Conservation (phyloP, 2,113 vertebrate genomes). For the Amphiprion percula region DNA sequence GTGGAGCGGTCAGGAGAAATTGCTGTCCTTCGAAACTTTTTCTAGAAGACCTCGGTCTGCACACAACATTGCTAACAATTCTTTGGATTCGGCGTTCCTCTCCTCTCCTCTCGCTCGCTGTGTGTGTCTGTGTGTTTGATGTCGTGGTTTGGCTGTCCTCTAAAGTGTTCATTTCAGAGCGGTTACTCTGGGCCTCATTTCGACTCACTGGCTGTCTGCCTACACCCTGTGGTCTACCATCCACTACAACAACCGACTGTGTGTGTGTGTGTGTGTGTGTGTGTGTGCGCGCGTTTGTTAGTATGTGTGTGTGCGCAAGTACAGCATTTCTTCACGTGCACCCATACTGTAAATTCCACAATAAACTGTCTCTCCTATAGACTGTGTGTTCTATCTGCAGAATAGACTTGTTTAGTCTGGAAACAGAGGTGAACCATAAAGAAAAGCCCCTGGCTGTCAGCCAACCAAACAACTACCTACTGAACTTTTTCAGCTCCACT, state of each 20-base stretch:
- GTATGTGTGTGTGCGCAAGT: slow-evolving; percentile 23
- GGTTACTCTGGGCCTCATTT: slow-evolving; percentile 86
- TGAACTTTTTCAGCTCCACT: slow-evolving; percentile 59
- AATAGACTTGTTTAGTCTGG: slow-evolving; percentile 60
- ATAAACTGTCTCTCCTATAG: slow-evolving; percentile 32
- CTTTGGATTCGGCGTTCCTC: slow-evolving; percentile 64
- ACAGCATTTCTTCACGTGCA: slow-evolving; percentile 50
- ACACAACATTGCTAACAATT: slow-evolving; percentile 66
- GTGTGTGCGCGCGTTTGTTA: slow-evolving; percentile 28
- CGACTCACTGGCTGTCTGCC: slow-evolving; percentile 88
- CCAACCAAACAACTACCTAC: slow-evolving; percentile 48
- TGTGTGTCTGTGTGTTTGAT: slow-evolving; percentile 87
- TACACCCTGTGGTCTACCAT: slow-evolving; percentile 85
- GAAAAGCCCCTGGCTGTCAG: slow-evolving; percentile 33
- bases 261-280: slow-evolving; percentile 44
- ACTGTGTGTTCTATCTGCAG: slow-evolving; percentile 30
- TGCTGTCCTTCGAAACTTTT: slow-evolving; percentile 37
- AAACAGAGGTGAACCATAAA: slow-evolving; percentile 44
- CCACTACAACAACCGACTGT: slow-evolving; percentile 78
- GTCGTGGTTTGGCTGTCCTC: slow-evolving; percentile 91
- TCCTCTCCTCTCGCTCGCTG: slow-evolving; percentile 54
- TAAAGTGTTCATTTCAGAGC: slow-evolving; percentile 88
- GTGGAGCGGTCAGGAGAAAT: slow-evolving; percentile 54
- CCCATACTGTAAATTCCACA: slow-evolving; percentile 56
- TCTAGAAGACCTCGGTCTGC: slow-evolving; percentile 42